Percentiles rank a stretch among this genome's conserved stretches.
These are phyloP conservation scores for Carassius carassius DNA, from an alignment of 2,113 vertebrate species.

Conservation along the genomic window DNA sequence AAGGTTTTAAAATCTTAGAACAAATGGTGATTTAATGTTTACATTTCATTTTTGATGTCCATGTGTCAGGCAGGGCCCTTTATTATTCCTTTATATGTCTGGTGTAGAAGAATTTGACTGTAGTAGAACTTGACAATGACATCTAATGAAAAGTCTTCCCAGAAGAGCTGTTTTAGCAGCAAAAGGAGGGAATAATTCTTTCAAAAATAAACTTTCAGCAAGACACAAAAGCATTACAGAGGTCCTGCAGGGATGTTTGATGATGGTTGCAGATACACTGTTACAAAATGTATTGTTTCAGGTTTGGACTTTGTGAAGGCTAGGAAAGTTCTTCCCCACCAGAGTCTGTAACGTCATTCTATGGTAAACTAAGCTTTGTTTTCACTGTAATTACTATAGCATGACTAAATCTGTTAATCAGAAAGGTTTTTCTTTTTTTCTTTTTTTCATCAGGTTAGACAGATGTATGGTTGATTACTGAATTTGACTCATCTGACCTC, in stretches of 20 bases:
- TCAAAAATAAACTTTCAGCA: not conserved
- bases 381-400: not conserved
- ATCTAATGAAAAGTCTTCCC: not conserved
- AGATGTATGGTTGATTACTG: not conserved
- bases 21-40: not conserved
- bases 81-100: not conserved
- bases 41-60: not conserved
- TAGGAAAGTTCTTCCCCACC: no score
- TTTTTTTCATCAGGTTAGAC: no score
- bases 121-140: not conserved
- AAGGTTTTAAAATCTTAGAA: not conserved
- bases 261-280: not conserved
- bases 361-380: not conserved
- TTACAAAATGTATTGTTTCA: no score
- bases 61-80: not conserved
- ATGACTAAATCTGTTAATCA: no score
- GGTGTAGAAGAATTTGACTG: not conserved
- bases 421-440: no score
- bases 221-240: not conserved
- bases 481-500: not conserved
- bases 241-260: not conserved
- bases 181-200: no score
- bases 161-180: no score
- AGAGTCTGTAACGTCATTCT: no score
- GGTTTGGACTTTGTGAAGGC: no score